A percentile compares a stretch with the other conserved stretches of the same genome.
Evolutionary conservation across 2,888 invertebrate genomes (phyloP).

Genomic region (Apodemia mormo): DNA sequence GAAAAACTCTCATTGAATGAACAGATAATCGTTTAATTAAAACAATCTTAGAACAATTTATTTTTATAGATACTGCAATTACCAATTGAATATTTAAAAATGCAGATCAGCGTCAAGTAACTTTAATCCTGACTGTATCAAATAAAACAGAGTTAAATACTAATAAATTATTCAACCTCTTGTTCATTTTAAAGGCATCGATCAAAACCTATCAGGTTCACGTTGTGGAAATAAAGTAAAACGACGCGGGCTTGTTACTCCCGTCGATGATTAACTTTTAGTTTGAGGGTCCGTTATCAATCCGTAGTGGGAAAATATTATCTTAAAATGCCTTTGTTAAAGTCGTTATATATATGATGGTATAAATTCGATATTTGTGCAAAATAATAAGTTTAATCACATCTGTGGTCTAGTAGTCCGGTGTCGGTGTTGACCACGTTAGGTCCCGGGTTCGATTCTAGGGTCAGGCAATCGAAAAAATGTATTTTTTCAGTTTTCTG

Average conservation of each 20-base stretch:
- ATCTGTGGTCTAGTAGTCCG: too few species aligned
- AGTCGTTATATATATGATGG: background rate
- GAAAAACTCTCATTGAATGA: too few species aligned
- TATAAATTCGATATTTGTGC: too few species aligned
- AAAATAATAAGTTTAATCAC: too few species aligned
- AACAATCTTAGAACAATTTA: too few species aligned
- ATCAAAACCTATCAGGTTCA: slow-evolving; percentile 54
- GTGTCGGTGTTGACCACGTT: too few species aligned
- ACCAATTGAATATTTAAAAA: slow-evolving; percentile 45
- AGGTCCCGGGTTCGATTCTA: too few species aligned
- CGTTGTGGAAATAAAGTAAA: slow-evolving; percentile 44
- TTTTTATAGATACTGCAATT: background rate
- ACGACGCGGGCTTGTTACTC: slow-evolving; percentile 45
- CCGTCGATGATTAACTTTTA: slow-evolving; percentile 40
- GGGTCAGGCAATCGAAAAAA: too few species aligned
- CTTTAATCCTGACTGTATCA: slow-evolving; percentile 43
- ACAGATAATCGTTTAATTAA: too few species aligned
- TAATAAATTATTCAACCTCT: slow-evolving; percentile 62
- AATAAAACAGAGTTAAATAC: slow-evolving; percentile 48
- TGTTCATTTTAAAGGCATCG: slow-evolving; percentile 63
- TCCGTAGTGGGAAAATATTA: background rate
- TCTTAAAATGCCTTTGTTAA: background rate
- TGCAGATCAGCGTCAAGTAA: slow-evolving; percentile 45
- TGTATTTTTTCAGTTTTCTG: too few species aligned
- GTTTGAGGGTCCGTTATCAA: slow-evolving; percentile 9